These are phyloP conservation scores for Psylliodes chrysocephalus DNA, from an alignment of 2,888 invertebrate genomes.

Conservation along the genomic window DNA sequence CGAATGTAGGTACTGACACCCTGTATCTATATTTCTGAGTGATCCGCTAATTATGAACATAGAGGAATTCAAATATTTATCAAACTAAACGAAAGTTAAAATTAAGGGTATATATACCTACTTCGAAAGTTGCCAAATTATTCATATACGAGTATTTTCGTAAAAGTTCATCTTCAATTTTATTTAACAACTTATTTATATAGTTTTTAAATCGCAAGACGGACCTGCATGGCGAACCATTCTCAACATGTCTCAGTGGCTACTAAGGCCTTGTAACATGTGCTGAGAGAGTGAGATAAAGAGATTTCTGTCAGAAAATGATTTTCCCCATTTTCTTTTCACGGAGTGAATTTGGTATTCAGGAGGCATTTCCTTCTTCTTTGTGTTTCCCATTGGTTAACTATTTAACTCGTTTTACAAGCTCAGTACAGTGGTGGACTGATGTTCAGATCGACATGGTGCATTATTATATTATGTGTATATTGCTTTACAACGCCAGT, in stretches of 20 bases:
- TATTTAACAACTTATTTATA: neutral
- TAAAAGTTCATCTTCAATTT: no score
- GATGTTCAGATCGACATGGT: no score
- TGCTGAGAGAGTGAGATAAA: conserved; percentile 58
- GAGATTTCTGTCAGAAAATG: conserved; percentile 57
- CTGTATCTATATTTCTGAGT: no score
- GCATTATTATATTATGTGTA: no score
- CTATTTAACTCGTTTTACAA: conserved; percentile 56
- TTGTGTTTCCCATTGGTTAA: conserved; percentile 57
- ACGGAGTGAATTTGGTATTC: conserved; percentile 57
- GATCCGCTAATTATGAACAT: no score
- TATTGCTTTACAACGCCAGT: no score
- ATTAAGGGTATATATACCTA: no score
- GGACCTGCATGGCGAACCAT: conserved; percentile 38
- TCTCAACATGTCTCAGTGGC: conserved; percentile 40
- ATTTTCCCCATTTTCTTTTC: conserved; percentile 53
- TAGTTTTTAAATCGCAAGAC: conserved; percentile 16
- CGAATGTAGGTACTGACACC: no score
- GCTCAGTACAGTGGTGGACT: conserved; percentile 19
- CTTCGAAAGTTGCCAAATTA: no score
- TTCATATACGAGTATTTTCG: no score
- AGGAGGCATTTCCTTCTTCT: conserved; percentile 54
- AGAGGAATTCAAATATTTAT: no score
- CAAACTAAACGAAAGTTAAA: no score
- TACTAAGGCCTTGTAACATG: conserved; percentile 55